Percentiles rank a stretch among this genome's conserved stretches.
phyloP scores from a whole-genome alignment of 2,113 vertebrate genomes.

The Sebastes schlegelii region DNA sequence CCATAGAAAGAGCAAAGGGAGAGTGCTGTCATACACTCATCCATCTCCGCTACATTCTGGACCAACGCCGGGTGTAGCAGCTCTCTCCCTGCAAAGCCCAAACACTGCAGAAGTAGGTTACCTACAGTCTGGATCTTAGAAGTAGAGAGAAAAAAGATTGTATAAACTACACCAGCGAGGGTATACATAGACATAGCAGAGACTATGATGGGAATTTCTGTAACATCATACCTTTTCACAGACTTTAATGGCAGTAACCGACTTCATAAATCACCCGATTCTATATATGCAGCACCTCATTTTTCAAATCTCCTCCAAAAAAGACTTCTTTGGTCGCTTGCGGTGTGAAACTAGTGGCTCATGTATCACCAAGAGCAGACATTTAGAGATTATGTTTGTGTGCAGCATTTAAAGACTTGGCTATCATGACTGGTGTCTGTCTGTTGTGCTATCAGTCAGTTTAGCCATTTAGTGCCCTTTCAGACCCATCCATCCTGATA shows the following conservation, averaged over 20 bases:
- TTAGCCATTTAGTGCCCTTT: conserved; percentile 62
- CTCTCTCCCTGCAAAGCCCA: conserved; percentile 63
- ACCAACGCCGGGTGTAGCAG: conserved; percentile 55
- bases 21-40: conserved; percentile 84
- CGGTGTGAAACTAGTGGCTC: neutral
- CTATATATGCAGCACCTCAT: conserved; percentile 1
- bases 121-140: conserved; percentile 53
- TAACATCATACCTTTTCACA: conserved; percentile 26
- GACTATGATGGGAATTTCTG: conserved; percentile 42
- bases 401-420: conserved; percentile 38
- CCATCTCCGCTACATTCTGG: conserved; percentile 75
- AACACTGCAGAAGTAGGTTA: conserved; percentile 73
- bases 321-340: conserved; percentile 9
- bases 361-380: conserved; percentile 5
- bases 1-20: conserved; percentile 72
- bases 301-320: conserved; percentile 14
- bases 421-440: conserved; percentile 70
- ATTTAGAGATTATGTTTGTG: conserved; percentile 23
- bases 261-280: conserved; percentile 43
- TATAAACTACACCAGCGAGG: conserved; percentile 56
- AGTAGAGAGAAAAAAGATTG: conserved; percentile 32
- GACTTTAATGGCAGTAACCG: conserved; percentile 25
- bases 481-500: conserved; percentile 80
- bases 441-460: conserved; percentile 71
- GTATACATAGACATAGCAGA: conserved; percentile 49